A percentile compares a stretch with the other conserved stretches of the same genome.
phyloP scores from a whole-genome alignment of 1,140 invertebrate species.

The Trichogramma pretiosum region DNA sequence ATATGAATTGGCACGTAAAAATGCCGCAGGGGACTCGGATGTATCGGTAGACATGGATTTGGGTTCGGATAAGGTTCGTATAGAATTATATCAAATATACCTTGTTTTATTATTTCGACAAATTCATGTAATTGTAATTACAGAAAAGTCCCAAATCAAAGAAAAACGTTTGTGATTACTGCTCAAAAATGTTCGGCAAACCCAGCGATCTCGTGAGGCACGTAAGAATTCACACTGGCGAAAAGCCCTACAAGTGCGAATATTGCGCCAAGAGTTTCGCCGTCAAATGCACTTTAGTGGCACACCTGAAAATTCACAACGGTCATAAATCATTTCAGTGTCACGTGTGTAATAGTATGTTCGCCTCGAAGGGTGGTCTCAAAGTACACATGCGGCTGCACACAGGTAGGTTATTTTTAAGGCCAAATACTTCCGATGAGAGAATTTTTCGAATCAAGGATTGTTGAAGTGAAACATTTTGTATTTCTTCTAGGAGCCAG shows the following conservation, averaged over 20 bases:
- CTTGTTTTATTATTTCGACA: neutral
- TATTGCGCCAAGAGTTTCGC: constrained; percentile 58
- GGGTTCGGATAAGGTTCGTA: too few species aligned
- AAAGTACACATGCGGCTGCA: constrained; percentile 66
- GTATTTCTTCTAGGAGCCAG: constrained; percentile 49
- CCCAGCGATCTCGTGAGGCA: constrained; percentile 48
- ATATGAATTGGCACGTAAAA: constrained; percentile 11
- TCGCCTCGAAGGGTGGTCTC: constrained; percentile 54
- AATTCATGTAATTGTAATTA: neutral
- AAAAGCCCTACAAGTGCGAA: constrained; percentile 57
- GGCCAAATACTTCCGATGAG: too few species aligned
- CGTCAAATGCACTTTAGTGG: constrained; percentile 58
- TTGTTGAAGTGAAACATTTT: constrained; percentile 8
- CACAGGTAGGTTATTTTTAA: constrained; percentile 42
- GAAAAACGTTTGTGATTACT: constrained; percentile 49
- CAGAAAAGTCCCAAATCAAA: constrained; percentile 7
- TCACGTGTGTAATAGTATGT: constrained; percentile 51
- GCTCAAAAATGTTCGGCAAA: constrained; percentile 49
- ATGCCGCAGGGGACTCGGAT: neutral
- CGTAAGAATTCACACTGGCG: constrained; percentile 56
- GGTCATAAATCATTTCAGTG: constrained; percentile 49
- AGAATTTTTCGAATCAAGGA: too few species aligned
- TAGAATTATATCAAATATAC: neutral
- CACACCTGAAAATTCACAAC: constrained; percentile 54
- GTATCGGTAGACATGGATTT: neutral